Conservation (phyloP, 1,140 invertebrate species). For the Papilio helenus region DNA sequence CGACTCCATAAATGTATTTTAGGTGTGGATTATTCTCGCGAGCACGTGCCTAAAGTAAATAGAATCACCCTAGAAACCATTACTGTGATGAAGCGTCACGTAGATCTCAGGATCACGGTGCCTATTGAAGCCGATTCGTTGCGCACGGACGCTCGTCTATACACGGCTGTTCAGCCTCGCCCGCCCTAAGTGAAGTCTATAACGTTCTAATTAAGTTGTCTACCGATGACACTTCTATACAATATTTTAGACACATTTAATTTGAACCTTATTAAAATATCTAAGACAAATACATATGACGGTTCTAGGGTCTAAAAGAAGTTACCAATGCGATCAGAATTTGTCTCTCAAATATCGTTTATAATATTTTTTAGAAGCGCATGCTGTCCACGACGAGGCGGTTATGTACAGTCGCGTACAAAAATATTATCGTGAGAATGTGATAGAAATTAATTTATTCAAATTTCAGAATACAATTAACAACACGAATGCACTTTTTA, state of each 20-base stretch:
- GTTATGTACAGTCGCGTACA: conserved; percentile 48
- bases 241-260: not conserved
- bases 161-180: conserved; percentile 38
- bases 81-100: conserved; percentile 34
- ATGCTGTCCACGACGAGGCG: conserved; percentile 49
- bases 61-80: conserved; percentile 31
- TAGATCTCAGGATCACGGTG: conserved; percentile 22
- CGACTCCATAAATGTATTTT: conserved; percentile 22
- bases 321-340: conserved; percentile 64
- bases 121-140: conserved; percentile 46
- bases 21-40: conserved; percentile 15
- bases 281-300: conserved; percentile 17
- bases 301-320: conserved; percentile 15
- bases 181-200: conserved; percentile 50
- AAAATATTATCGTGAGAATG: not conserved
- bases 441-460: not conserved
- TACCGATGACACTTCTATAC: not conserved
- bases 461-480: not conserved
- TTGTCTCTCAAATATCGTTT: conserved; percentile 65
- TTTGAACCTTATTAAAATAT: not conserved
- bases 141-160: conserved; percentile 54
- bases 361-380: conserved; percentile 72
- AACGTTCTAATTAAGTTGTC: not conserved
- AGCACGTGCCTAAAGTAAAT: conserved; percentile 36
- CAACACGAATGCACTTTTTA: too few relatives aligned